These are phyloP conservation scores for Leptinotarsa undecemlineata DNA, from an alignment of 1,140 invertebrate species.

Conservation along the genomic window DNA sequence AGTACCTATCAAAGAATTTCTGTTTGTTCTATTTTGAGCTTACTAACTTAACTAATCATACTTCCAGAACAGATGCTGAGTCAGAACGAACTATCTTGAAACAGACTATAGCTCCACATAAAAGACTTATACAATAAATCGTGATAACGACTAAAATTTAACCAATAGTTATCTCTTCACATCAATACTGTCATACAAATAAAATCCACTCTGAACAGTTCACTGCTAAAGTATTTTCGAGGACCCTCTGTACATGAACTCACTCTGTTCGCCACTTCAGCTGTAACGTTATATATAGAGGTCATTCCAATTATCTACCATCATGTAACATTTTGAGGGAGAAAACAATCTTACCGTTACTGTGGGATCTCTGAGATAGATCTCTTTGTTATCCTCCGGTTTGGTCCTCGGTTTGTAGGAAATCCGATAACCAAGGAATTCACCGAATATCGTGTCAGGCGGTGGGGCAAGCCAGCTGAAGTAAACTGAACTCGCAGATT, in stretches of 20 bases:
- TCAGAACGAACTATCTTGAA: too few relatives aligned
- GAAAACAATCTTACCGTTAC: conserved; percentile 61
- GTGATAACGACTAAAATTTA: too few relatives aligned
- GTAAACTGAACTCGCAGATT: conserved; percentile 69
- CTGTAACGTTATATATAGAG: not conserved
- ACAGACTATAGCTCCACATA: not conserved
- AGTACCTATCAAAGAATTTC: too few relatives aligned
- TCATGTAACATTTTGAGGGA: conserved; percentile 5
- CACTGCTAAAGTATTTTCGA: not conserved
- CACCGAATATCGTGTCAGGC: conserved; percentile 72
- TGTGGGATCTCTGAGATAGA: conserved; percentile 69
- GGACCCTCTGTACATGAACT: not conserved
- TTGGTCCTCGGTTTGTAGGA: conserved; percentile 68
- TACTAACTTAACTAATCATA: too few relatives aligned
- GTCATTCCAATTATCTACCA: not conserved
- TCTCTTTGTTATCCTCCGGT: conserved; percentile 65
- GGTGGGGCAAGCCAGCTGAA: conserved; percentile 73
- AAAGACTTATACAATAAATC: not conserved
- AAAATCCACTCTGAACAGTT: not conserved
- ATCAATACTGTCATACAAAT: too few relatives aligned
- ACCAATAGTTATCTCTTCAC: too few relatives aligned
- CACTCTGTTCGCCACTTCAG: not conserved
- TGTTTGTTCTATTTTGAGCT: too few relatives aligned
- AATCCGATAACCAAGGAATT: conserved; percentile 77
- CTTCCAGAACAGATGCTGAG: too few relatives aligned